Percentiles rank a stretch among this genome's conserved stretches.
phyloP scores from a whole-genome alignment of 2,113 vertebrate genomes.

The Thunnus maccoyii region DNA sequence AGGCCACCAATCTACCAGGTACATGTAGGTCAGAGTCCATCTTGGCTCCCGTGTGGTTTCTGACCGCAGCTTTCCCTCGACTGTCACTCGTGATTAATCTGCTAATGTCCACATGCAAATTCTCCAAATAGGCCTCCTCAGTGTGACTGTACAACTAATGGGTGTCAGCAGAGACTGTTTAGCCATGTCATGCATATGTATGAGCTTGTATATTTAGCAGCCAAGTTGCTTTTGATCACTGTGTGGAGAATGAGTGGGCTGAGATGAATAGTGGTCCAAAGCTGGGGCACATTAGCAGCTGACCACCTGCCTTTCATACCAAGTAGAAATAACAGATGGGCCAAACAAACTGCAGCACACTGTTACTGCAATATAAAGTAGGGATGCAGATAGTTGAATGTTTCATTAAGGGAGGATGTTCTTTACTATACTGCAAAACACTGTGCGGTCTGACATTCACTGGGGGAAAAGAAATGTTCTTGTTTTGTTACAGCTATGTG shows the following conservation, averaged over 20 bases:
- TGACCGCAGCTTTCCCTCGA: constrained; percentile 63
- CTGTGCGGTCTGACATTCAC: not conserved
- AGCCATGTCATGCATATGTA: constrained; percentile 84
- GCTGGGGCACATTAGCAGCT: constrained; percentile 64
- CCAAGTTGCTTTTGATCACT: constrained; percentile 78
- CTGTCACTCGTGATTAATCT: constrained; percentile 86
- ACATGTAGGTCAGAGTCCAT: constrained; percentile 80
- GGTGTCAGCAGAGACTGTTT: constrained; percentile 77
- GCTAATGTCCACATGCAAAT: constrained; percentile 83
- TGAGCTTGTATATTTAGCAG: constrained; percentile 80
- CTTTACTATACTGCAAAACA: not conserved
- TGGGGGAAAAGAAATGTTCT: not conserved
- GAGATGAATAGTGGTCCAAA: constrained; percentile 65
- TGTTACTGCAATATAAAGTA: constrained; percentile 28
- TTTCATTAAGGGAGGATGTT: constrained; percentile 3
- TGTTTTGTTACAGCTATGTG: not conserved
- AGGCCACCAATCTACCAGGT: constrained; percentile 61
- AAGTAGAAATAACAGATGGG: constrained; percentile 63
- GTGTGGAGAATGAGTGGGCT: constrained; percentile 67
- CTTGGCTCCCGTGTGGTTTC: constrained; percentile 65
- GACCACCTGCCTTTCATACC: constrained; percentile 73
- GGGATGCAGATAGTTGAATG: constrained; percentile 15
- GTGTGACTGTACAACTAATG: constrained; percentile 76
- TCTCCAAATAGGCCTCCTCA: constrained; percentile 67
- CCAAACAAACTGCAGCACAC: constrained; percentile 39